Evolutionary conservation across 1,140 invertebrate genomes (phyloP), one percentile per base, ranked within the genome.

Genomic region (Musca domestica): DNA sequence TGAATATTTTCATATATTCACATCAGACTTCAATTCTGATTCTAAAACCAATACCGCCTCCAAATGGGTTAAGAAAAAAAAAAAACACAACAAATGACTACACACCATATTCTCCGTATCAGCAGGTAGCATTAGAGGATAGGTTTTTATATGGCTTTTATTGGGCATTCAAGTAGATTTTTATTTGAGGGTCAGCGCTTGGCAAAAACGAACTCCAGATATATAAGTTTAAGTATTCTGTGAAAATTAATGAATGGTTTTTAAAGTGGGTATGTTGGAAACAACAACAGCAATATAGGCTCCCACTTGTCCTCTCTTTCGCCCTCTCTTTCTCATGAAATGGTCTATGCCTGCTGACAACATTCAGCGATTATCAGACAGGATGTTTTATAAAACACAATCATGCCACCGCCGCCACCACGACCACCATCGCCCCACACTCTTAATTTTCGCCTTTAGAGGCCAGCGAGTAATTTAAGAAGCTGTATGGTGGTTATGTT

Each of bases 51-150:
- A 3, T 30, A 30, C 3, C 27, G 27, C 9, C 27, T 30, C 27
- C 27, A 4, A 30, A 30, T 4, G 3, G 10, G 10, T 7, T 12
- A 19, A 61, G 15, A 61, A 41, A 10, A 34, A 51, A 56, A 27
- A 12, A 30, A 34, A 17, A 3, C 23, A 51, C 25, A 61, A 41
- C 56, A 61, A 34, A 41, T 41, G 34, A 41, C 34, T 41, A 12
- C 34, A 41, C 34, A 41, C 34, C 10, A 41, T 41, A 41, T 41
- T 7, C 5, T 10, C 34, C 10, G 6, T 41, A 41, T 41, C 56
- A 61, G 56, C 56, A 61, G 56, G 56, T 61, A 61, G 56, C 56
- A 61, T 61, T 61, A 61, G 56, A 61, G 56, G 34, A 41, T 41
- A 12, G 12, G 34, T 41, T 41, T 41, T 41, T 41, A 41, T 41